Conservation (phyloP, 2,113 vertebrate species). For the Aepyceros melampus region DNA sequence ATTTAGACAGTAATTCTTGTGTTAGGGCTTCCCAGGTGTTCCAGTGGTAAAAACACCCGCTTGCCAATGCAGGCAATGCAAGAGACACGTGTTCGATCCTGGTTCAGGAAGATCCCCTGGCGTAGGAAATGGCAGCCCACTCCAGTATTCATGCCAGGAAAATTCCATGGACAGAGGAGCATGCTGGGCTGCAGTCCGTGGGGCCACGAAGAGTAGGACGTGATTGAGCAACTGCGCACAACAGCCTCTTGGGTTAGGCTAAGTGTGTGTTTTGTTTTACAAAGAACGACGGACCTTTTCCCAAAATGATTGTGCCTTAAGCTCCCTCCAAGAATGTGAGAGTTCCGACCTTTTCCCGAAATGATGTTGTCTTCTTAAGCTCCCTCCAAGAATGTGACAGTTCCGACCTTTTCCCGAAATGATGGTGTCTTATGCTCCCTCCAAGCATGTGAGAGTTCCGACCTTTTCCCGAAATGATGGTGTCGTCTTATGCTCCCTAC, state of each 20-base stretch:
- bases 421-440: neutral
- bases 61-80: neutral
- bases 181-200: neutral
- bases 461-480: neutral
- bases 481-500: neutral
- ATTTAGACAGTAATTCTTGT: neutral
- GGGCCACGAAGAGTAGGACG: neutral
- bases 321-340: neutral
- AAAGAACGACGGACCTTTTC: neutral
- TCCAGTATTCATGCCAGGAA: neutral
- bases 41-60: neutral
- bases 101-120: neutral
- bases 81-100: neutral
- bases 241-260: neutral
- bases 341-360: neutral
- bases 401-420: neutral
- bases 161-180: neutral
- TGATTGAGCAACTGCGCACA: neutral
- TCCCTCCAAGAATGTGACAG: neutral
- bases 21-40: neutral
- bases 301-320: neutral
- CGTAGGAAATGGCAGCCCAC: neutral
- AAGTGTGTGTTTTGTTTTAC: neutral
- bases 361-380: neutral
- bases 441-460: neutral